These are phyloP conservation scores for Campylorhamphus procurvoides DNA, from an alignment of 2,113 vertebrate genomes.

Conservation along the genomic window DNA sequence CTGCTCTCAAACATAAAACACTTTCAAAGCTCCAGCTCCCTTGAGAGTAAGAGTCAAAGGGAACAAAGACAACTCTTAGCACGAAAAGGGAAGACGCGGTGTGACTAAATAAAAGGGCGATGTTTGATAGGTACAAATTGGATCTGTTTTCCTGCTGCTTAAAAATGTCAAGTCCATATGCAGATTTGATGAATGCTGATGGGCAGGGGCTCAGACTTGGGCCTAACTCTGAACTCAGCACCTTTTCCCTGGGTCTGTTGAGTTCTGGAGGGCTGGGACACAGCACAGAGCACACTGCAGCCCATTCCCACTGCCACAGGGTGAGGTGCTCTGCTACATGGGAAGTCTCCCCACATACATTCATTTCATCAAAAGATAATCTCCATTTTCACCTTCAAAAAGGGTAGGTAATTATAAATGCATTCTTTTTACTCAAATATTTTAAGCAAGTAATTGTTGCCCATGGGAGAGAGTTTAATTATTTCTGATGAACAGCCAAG, in stretches of 20 bases:
- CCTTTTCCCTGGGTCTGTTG: neutral
- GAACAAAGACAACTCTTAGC: constrained; percentile 54
- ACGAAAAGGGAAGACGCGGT: constrained; percentile 12
- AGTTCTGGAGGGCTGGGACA: neutral
- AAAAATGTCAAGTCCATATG: neutral
- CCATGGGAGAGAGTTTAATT: constrained; percentile 82
- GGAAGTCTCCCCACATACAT: constrained; percentile 3
- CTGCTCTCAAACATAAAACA: constrained; percentile 58
- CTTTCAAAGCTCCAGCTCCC: constrained; percentile 38
- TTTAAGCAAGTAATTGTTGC: constrained; percentile 82
- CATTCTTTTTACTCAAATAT: constrained; percentile 77
- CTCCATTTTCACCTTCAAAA: constrained; percentile 78
- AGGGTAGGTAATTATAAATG: constrained; percentile 77
- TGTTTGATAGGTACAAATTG: constrained; percentile 59
- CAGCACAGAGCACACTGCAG: neutral
- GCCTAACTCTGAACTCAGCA: neutral
- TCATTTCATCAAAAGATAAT: constrained; percentile 73
- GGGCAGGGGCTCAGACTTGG: neutral
- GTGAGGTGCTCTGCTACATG: neutral
- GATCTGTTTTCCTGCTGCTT: constrained; percentile 21
- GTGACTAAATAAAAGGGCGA: constrained; percentile 44
- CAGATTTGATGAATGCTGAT: neutral
- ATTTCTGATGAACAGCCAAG: constrained; percentile 79
- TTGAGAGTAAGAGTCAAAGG: constrained; percentile 38
- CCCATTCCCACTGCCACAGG: neutral